Conservation (phyloP, 2,113 vertebrate genomes). For the Rhombomys opimus region DNA sequence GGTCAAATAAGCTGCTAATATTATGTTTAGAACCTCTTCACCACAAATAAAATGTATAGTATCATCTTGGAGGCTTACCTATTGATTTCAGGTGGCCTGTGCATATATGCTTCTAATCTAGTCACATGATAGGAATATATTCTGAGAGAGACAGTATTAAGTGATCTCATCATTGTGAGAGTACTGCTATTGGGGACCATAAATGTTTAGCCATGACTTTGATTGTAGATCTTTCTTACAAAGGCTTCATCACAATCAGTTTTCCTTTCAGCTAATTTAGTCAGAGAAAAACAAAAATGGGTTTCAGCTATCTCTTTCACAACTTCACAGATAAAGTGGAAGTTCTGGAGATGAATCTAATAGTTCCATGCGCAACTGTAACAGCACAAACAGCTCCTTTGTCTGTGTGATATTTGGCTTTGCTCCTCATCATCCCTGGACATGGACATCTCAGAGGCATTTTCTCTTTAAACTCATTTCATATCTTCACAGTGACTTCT, state of each 20-base stretch:
- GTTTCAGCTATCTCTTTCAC: neutral
- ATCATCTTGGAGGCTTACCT: neutral
- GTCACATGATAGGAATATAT: neutral
- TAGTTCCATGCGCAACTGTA: neutral
- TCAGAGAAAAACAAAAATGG: neutral
- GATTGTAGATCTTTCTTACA: neutral
- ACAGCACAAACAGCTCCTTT: neutral
- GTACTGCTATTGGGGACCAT: neutral
- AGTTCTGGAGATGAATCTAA: neutral
- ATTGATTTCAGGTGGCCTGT: neutral
- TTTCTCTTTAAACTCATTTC: neutral
- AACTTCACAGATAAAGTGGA: neutral
- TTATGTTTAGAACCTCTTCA: neutral
- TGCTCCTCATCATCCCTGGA: neutral
- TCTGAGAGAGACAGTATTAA: neutral
- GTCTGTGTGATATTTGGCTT: neutral
- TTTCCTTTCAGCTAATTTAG: neutral
- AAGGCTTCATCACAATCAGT: neutral
- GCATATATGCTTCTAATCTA: neutral
- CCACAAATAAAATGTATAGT: neutral
- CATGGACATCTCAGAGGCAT: neutral
- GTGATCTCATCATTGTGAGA: neutral
- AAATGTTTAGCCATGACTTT: neutral
- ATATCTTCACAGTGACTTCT: neutral
- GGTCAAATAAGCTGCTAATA: neutral